Base-by-base conservation (phyloP, 2,888 invertebrate species). In the Eupithecia tripunctaria region DNA sequence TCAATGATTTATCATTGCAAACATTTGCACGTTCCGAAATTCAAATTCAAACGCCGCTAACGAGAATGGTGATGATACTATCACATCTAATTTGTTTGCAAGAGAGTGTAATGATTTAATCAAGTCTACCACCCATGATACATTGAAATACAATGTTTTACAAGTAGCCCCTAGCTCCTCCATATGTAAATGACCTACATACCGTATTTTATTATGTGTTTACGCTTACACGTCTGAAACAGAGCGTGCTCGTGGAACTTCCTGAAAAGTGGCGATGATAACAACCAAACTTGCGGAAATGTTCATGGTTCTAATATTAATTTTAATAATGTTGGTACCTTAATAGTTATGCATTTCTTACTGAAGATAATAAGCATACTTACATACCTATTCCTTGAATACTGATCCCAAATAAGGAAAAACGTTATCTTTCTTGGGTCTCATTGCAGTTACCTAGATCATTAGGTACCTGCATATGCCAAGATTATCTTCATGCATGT, bases 261-360 rank as follows among this genome's bases (percentile, higher is more conserved):
- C 82, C 80, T 84, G 80, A 80, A 76, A 77, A 79, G 82, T 80
- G 78, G 81, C 81, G 80, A 81, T 83, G 29, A 80, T 78, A 80
- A 81, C 73, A 76, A 80, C 79, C 32, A 21, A 74, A 74, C 78
- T 74, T 79, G 72, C 77, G 78, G 78, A 82, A 84, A 73, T 76
- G 78, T 79, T 82, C 81, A 81, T 78, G 80, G 82, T 80, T 83
- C 81, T 77, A 1, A 6, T 21, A 21, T 51, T 8, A 21, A n/a
- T n/a, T 51, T n/a, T 21, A 21, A 21, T 21, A 10, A 51, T 21
- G 10, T 51, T 21, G 2, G 6, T 1, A 18, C 18, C n/a, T n/a
- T n/a, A n/a, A 10, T 43, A 47, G 2, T 4, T 21, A 56, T 25
- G 12, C 0, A 56, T 56, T 56, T 25, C 21, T 25, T 56, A 56